Evolutionary conservation across 2,888 invertebrate genomes (phyloP), one percentile per base, ranked within the genome.

Genomic region (Andrena bicolor): DNA sequence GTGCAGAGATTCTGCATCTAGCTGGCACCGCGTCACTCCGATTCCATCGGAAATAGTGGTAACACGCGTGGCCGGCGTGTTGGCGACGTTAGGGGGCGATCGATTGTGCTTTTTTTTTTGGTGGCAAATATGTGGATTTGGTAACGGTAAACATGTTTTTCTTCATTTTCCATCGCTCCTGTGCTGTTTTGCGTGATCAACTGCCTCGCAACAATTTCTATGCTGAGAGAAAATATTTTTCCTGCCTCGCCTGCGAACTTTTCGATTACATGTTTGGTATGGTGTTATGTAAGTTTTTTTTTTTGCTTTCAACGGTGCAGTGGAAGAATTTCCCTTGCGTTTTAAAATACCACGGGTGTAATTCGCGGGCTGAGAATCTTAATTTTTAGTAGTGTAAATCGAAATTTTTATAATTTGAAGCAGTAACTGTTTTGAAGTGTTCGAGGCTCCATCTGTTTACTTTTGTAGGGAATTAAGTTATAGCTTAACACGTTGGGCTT

Each of bases 11-110:
- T 56, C 56, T 13, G 56, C 56, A 56, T 56, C 53, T 84, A 56
- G 8, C 80, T 79, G 73, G 53, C 69, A 28, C 49, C 71, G 49
- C 77, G 76, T 70, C 81, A 69, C 71, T 28, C 26, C 48, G 35
- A 76, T 72, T 41, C 16, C 63, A 32, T 77, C 70, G 56, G 63
- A 68, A 70, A 74, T 48, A 35, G 20, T 56, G 8, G 76, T 35
- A 41, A 61, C 20, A 0, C 41, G 48, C 48, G 41, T 16, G 41
- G 13, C 4, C 13, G 41, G 41, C 13, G 13, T 4, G 16, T 4
- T 4, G 1, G 1, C 4, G 10, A 5, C 4, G 10, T 41, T 41
- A 41, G 41, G 41, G 4, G 41, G 41, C 41, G 4, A 41, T 41
- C 41, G 41, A 41, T 41, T 41, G 41, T 41, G 41, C 41, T 41